Evolutionary conservation across 2,888 invertebrate species (phyloP), one percentile per base, ranked within the genome.

Genomic region (Stenolophus ochropezus): DNA sequence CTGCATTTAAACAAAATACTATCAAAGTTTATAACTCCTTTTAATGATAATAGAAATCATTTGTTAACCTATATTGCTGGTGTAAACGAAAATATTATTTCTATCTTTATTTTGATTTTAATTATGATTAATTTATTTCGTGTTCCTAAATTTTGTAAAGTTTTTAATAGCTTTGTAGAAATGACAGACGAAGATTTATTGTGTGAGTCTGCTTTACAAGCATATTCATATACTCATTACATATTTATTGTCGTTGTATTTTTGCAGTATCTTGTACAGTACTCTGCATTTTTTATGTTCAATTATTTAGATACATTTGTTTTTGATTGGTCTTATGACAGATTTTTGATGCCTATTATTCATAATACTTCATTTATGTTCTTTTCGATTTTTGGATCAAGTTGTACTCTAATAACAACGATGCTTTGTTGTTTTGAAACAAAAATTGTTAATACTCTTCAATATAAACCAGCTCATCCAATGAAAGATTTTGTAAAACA

Each of bases 391-490:
- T 61, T 81, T 47, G 81, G 75, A 58, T 75, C 75, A 11, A 69
- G 8, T 16, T 82, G 74, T 69, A 74, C 65, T 69, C 71, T 25
- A 14, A 77, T 20, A 6, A 27, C n/a, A 14, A 58, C 11, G 73
- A 80, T 20, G 53, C 85, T 89, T 25, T 87, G 85, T 2, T 89
- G 89, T 82, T 89, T 88, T 78, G 89, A 89, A 84, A 89, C 87
- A 69, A 84, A 88, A 0, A 85, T 87, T 1, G 85, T 87, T 1
- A 86, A 84, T 56, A 85, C 85, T 20, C 82, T 89, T 51, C 85
- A 87, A 76, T 89, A 88, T 75, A 84, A 84, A 11, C 86, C 87
- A 0, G 86, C 87, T 0, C 88, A 89, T 84, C 89, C 89, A 0
- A 84, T 87, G 82, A 86, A 56, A 20, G 20, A 81, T 75, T 81